Conservation (phyloP, 30 jellyfish, hydroid and myxozoan genomes). For the Sanderia malayensis region DNA sequence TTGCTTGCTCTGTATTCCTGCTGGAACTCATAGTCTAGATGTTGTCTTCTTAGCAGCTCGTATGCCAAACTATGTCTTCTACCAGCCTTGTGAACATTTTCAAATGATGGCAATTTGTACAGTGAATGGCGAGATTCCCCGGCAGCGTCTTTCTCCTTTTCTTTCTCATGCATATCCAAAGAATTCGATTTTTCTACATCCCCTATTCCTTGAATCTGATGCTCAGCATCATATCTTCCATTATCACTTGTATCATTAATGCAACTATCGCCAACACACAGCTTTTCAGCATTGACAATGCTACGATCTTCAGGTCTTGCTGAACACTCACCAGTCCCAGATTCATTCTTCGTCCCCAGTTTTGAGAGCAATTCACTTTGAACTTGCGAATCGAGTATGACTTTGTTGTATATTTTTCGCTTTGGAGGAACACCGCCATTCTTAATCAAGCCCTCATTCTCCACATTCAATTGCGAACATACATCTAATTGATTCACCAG, state of each 20-base stretch:
- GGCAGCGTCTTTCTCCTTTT: no score
- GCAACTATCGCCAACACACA: neutral
- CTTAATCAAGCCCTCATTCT: no score
- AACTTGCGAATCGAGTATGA: neutral
- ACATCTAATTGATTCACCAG: no score
- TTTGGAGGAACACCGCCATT: no score
- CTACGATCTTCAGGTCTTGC: neutral
- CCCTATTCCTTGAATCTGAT: neutral
- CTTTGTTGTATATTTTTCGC: slow-evolving; percentile 3
- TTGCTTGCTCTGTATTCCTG: neutral
- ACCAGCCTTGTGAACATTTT: neutral
- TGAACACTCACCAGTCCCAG: neutral
- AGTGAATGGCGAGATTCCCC: neutral
- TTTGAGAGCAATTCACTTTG: neutral
- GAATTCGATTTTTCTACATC: neutral
- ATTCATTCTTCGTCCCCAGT: neutral
- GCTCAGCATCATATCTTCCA: neutral
- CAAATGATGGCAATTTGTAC: neutral
- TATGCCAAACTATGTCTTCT: neutral
- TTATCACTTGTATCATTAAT: neutral
- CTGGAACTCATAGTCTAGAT: neutral
- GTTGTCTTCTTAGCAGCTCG: neutral
- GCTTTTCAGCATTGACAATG: neutral
- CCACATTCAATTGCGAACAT: no score
- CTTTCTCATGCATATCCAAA: neutral